Conservation (phyloP, 2,888 invertebrate species). For the Nasonovia ribisnigri region DNA sequence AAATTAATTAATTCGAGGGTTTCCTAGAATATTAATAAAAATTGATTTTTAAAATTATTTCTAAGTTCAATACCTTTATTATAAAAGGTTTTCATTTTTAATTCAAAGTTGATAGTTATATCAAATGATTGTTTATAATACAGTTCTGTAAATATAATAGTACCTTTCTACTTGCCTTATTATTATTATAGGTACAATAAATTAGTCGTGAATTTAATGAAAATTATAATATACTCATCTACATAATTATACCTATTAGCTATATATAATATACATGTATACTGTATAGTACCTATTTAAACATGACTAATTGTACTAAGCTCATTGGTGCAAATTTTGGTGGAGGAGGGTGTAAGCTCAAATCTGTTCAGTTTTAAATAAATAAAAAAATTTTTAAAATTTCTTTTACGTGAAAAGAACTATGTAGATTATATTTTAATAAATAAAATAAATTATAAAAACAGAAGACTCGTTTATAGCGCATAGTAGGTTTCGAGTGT, state of each 20-base stretch:
- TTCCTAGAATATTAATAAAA: background rate
- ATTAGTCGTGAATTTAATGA: background rate
- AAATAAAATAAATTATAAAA: background rate
- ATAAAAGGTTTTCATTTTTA: background rate
- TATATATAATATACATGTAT: too few relatives aligned
- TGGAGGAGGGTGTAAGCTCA: background rate
- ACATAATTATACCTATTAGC: background rate
- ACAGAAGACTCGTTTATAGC: background rate
- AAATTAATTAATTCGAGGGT: background rate
- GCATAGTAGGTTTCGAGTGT: background rate
- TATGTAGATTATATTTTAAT: background rate
- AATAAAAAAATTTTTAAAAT: background rate
- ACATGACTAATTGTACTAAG: background rate
- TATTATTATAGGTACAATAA: background rate
- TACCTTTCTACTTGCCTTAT: background rate
- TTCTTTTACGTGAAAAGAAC: background rate
- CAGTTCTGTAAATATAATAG: background rate
- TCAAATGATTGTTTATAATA: background rate
- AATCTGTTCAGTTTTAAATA: background rate
- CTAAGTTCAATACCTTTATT: background rate
- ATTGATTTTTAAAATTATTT: background rate
- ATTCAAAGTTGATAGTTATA: background rate
- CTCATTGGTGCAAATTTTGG: background rate
- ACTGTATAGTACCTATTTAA: background rate
- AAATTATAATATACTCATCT: background rate